A percentile compares a stretch with the other conserved stretches of the same genome.
Conservation (phyloP, 2,113 vertebrate genomes). For the Brachypodius melanocephalos region DNA sequence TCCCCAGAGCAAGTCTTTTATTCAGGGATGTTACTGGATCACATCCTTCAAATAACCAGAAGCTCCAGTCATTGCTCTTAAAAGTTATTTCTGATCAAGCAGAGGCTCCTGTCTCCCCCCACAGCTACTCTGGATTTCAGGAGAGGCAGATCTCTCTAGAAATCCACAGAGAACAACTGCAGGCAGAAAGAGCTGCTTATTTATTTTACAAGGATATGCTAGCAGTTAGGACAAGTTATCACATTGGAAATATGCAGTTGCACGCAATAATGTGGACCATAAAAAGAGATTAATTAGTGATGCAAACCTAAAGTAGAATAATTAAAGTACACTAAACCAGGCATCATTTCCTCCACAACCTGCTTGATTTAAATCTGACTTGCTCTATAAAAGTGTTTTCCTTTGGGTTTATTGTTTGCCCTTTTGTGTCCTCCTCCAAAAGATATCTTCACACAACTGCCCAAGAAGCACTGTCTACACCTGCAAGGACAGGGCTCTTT, state of each 20-base stretch:
- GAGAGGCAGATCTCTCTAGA: not conserved
- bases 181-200: not conserved
- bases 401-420: not conserved
- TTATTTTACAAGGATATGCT: constrained; percentile 19
- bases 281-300: constrained; percentile 34
- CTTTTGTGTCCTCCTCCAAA: not conserved
- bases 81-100: not conserved
- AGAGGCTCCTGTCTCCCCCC: not conserved
- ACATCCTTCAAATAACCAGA: not conserved
- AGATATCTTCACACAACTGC: not conserved
- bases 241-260: not conserved
- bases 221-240: not conserved
- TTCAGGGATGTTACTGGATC: not conserved
- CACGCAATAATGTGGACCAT: not conserved
- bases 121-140: not conserved
- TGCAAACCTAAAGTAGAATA: constrained; percentile 18
- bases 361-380: constrained; percentile 3
- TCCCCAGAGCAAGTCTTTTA: not conserved
- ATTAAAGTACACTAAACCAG: constrained; percentile 18
- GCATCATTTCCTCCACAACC: not conserved
- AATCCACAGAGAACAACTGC: not conserved
- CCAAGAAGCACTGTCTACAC: not conserved
- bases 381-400: constrained; percentile 8
- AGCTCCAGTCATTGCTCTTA: not conserved
- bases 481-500: not conserved